Conservation (phyloP, 2,888 invertebrate genomes). For the Imbricaverruca yamaguchii region DNA sequence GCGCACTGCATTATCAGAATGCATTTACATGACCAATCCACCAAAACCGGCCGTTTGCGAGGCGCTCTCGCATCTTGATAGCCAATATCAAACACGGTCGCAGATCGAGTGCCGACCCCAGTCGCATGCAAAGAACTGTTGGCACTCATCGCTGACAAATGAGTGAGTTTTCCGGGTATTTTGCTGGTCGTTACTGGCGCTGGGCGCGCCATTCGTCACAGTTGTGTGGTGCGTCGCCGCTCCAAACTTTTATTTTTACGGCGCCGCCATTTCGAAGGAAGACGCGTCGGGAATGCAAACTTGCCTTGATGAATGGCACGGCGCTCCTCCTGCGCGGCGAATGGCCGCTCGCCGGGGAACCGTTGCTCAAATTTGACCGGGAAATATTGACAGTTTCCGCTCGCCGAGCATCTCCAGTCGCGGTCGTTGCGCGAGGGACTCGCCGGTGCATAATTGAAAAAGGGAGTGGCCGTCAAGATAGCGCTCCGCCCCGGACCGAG, state of each 20-base stretch:
- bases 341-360: neutral
- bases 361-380: conserved; percentile 2
- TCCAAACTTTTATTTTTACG: neutral
- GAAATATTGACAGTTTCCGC: neutral
- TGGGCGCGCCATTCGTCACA: neutral
- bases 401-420: neutral
- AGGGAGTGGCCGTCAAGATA: neutral
- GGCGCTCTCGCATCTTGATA: too few species aligned
- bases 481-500: neutral
- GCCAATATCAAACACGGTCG: too few species aligned
- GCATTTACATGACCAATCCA: too few species aligned
- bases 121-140: neutral
- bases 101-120: too few species aligned
- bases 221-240: neutral
- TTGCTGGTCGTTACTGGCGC: neutral
- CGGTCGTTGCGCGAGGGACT: neutral
- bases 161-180: neutral
- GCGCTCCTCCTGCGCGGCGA: neutral
- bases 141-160: neutral
- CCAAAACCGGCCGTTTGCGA: too few species aligned
- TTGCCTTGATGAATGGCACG: neutral
- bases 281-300: neutral
- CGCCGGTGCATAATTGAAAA: neutral
- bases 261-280: neutral
- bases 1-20: too few species aligned